These are phyloP conservation scores for Lutraria lutraria DNA, from an alignment of 2,888 invertebrate species.

Conservation along the genomic window DNA sequence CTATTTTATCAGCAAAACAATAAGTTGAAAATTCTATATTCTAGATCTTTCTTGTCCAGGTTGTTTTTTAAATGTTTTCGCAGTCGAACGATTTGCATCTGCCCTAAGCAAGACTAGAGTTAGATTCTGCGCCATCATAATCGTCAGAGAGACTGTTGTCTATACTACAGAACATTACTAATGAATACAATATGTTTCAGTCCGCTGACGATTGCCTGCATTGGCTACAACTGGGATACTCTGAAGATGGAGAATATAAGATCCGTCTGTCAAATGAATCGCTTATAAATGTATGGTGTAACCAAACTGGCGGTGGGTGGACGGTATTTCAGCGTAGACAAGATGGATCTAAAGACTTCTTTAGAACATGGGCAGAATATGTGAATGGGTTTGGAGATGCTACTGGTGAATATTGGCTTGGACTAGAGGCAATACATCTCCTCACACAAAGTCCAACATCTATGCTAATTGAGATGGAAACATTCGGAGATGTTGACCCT, in stretches of 20 bases:
- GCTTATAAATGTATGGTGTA: background rate
- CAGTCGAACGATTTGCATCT: background rate
- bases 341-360: background rate
- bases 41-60: background rate
- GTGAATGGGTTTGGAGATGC: background rate
- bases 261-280: background rate
- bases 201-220: background rate
- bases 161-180: background rate
- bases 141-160: background rate
- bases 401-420: background rate
- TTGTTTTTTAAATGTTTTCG: background rate
- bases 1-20: background rate
- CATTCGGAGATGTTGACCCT: background rate
- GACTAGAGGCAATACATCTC: background rate
- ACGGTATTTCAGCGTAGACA: background rate
- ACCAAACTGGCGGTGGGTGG: background rate
- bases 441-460: background rate
- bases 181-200: background rate
- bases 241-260: background rate
- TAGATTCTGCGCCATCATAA: background rate
- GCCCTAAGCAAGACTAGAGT: background rate
- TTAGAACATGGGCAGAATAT: background rate
- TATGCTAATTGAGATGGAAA: background rate
- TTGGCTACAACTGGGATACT: background rate
- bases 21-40: background rate